Evolutionary conservation across 1,140 invertebrate genomes (phyloP).

Genomic region (Akabosia matsudoensis): DNA sequence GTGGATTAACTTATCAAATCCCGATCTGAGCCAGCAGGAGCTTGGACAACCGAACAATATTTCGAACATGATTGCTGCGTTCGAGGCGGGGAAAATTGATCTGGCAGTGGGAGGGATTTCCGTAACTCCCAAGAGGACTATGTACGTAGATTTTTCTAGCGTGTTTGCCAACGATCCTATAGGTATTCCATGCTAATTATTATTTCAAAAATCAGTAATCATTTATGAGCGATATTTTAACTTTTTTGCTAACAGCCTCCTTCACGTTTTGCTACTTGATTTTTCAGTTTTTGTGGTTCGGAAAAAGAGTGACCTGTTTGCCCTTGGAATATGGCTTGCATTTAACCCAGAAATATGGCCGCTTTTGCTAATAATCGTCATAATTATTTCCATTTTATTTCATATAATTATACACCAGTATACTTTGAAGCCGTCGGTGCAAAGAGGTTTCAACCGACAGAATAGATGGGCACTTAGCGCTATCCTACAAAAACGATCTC

Average conservation of each 20-base stretch:
- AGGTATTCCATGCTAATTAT: conserved; percentile 27
- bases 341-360: conserved; percentile 40
- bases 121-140: conserved; percentile 17
- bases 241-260: not conserved
- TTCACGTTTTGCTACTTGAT: not conserved
- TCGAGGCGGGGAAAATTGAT: conserved; percentile 28
- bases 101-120: conserved; percentile 34
- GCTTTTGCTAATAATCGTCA: not conserved
- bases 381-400: conserved; percentile 6
- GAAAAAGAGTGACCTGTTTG: conserved; percentile 34
- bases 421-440: not conserved
- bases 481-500: not conserved
- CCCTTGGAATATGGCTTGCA: conserved; percentile 42
- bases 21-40: not conserved
- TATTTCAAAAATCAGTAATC: not conserved
- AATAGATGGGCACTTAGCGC: not conserved
- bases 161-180: conserved; percentile 38
- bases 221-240: not conserved
- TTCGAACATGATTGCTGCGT: conserved; percentile 26
- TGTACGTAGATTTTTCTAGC: conserved; percentile 30
- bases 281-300: conserved; percentile 34
- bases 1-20: conserved; percentile 25
- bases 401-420: conserved; percentile 14
- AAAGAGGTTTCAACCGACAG: not conserved
- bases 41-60: conserved; percentile 12